Evolutionary conservation across 2,888 invertebrate genomes (phyloP).

Genomic region (Darwinula stevensoni): DNA sequence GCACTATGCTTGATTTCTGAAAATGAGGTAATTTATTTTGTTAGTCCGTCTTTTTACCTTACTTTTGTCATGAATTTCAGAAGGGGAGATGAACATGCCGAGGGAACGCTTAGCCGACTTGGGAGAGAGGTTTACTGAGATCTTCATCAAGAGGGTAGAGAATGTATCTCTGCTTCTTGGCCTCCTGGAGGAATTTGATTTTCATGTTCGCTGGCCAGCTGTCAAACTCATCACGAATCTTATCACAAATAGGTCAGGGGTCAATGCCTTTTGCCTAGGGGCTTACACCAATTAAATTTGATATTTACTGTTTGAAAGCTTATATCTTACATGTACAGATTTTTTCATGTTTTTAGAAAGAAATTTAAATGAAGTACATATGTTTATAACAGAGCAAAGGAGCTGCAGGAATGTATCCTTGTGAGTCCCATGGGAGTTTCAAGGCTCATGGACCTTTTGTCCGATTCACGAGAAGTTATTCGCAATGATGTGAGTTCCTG

Average conservation of each 20-base stretch:
- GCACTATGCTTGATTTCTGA: neutral
- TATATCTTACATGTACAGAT: neutral
- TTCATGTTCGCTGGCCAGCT: slow-evolving; percentile 64
- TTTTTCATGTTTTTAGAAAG: neutral
- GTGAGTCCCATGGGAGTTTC: slow-evolving; percentile 91
- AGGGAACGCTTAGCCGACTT: slow-evolving; percentile 15
- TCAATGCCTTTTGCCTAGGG: slow-evolving; percentile 1
- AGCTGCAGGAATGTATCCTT: slow-evolving; percentile 56
- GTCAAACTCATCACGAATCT: slow-evolving; percentile 66
- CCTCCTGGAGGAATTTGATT: slow-evolving; percentile 78
- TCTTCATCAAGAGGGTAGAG: slow-evolving; percentile 68
- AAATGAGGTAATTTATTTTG: too few species aligned
- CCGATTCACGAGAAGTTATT: slow-evolving; percentile 78
- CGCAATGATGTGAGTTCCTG: slow-evolving; percentile 53
- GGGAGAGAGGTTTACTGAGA: slow-evolving; percentile 83
- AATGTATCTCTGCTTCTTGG: slow-evolving; percentile 51
- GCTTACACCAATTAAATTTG: neutral
- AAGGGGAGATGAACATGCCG: neutral
- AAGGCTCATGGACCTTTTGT: slow-evolving; percentile 79
- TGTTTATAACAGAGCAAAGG: slow-evolving; percentile 29
- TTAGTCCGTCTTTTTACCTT: neutral
- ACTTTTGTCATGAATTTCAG: neutral
- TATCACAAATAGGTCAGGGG: slow-evolving; percentile 30
- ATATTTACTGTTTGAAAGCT: slow-evolving; percentile 4
- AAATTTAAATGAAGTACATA: too few species aligned